phyloP scores from a whole-genome alignment of 2,797 vertebrate genomes.

The Ctenopoma multispine region DNA sequence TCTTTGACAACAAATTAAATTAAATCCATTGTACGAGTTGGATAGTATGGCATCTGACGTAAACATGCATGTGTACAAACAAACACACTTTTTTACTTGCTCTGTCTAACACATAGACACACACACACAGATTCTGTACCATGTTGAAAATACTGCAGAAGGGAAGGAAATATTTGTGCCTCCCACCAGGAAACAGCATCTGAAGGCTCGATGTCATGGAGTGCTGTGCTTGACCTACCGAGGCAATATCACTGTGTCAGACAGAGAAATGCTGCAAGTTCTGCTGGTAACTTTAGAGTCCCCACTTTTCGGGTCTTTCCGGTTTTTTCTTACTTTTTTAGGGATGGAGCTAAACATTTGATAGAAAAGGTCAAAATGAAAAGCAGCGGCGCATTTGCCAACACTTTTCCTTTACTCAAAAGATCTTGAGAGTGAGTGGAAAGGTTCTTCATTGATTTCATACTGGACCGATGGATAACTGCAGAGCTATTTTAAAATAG shows the following conservation, averaged over 20 bases:
- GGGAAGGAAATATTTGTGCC: slow-evolving; percentile 1
- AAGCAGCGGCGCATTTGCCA: slow-evolving; percentile 9
- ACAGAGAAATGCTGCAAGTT: background rate
- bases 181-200: slow-evolving; percentile 2
- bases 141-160: background rate
- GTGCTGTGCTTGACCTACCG: background rate
- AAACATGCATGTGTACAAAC: too few relatives aligned
- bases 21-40: too few relatives aligned
- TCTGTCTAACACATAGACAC: background rate
- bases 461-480: slow-evolving; percentile 8
- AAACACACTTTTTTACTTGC: too few relatives aligned
- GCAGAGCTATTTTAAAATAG: slow-evolving; percentile 2
- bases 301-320: background rate
- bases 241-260: background rate
- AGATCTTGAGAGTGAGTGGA: slow-evolving; percentile 28
- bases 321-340: background rate
- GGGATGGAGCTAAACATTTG: slow-evolving; percentile 2
- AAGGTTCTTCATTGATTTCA: slow-evolving; percentile 55
- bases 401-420: slow-evolving; percentile 27
- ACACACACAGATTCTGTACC: background rate
- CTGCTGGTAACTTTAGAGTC: slow-evolving; percentile 1
- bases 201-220: slow-evolving; percentile 6
- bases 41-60: background rate
- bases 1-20: too few relatives aligned
- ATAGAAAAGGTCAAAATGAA: slow-evolving; percentile 32